Evolutionary conservation across 2,113 vertebrate genomes (phyloP).

Genomic region (Pluvialis apricaria): DNA sequence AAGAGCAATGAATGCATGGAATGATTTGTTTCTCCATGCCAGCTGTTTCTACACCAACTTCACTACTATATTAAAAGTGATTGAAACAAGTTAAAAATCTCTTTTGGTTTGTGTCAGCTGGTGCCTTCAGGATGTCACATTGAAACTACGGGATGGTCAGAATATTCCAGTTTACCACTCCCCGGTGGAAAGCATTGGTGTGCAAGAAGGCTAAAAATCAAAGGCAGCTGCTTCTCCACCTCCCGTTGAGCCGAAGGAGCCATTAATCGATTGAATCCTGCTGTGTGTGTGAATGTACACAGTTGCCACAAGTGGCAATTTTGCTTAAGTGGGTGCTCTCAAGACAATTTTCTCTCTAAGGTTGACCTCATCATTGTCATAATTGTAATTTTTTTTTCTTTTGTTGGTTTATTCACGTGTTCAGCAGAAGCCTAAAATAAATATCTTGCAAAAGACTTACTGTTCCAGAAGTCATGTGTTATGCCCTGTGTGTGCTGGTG

Average conservation of each 20-base stretch:
- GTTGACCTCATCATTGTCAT: background rate
- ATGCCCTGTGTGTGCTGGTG: background rate
- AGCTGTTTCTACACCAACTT: background rate
- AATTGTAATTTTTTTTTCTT: background rate
- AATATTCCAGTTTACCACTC: constrained; percentile 58
- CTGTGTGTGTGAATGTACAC: background rate
- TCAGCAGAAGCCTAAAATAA: background rate
- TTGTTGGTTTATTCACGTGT: background rate
- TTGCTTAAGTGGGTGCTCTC: background rate
- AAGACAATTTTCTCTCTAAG: background rate
- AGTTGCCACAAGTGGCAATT: background rate
- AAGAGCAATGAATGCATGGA: background rate
- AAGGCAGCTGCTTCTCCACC: background rate
- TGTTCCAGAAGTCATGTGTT: background rate
- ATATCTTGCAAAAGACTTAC: background rate
- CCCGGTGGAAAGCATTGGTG: background rate
- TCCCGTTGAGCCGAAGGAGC: background rate
- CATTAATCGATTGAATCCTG: background rate
- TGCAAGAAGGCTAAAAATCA: background rate
- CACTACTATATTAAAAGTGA: background rate
- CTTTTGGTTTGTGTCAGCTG: constrained; percentile 66
- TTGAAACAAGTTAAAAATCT: background rate
- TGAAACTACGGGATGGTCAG: constrained; percentile 72
- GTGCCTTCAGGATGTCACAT: constrained; percentile 73
- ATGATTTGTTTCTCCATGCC: background rate